A percentile compares a stretch with the other conserved stretches of the same genome.
phyloP scores from a whole-genome alignment of 2,888 invertebrate genomes.

The Pollenia angustigena region DNA sequence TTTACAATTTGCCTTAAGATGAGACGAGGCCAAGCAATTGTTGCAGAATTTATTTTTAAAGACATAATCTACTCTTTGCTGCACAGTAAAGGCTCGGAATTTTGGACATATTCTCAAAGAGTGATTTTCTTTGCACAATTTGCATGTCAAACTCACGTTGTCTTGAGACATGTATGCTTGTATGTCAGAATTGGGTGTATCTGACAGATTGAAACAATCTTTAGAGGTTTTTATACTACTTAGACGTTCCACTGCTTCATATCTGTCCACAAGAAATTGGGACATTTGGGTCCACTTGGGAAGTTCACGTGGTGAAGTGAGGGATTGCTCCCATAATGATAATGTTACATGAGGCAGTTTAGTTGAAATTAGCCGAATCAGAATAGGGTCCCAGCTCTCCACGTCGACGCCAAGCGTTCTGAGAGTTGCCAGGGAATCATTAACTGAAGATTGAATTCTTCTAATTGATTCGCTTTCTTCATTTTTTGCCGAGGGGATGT shows the following conservation, averaged over 20 bases:
- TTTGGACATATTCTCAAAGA: background rate
- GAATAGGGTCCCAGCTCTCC: conserved; percentile 8
- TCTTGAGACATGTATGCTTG: too few relatives aligned
- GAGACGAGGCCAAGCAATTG: conserved; percentile 24
- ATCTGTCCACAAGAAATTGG: background rate
- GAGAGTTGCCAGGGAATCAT: conserved; percentile 2
- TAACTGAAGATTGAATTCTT: conserved; percentile 4
- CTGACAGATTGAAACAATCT: background rate
- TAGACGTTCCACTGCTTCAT: conserved; percentile 1
- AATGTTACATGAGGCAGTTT: background rate
- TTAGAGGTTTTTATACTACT: conserved; percentile 7
- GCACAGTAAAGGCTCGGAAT: background rate
- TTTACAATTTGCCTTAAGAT: conserved; percentile 3
- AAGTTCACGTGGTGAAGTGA: conserved; percentile 8
- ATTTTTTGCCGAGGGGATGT: background rate
- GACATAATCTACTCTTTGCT: background rate
- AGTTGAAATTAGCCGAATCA: conserved; percentile 6
- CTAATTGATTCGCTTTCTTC: background rate
- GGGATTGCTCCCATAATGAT: conserved; percentile 12
- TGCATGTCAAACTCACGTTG: too few relatives aligned
- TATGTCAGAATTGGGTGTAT: too few relatives aligned
- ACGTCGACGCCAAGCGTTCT: background rate
- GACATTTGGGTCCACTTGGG: conserved; percentile 28
- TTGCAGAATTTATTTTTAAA: conserved; percentile 32
- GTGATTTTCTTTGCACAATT: background rate